Base-by-base conservation (phyloP, 2,113 vertebrate genomes). In the Ceratotherium simum region DNA sequence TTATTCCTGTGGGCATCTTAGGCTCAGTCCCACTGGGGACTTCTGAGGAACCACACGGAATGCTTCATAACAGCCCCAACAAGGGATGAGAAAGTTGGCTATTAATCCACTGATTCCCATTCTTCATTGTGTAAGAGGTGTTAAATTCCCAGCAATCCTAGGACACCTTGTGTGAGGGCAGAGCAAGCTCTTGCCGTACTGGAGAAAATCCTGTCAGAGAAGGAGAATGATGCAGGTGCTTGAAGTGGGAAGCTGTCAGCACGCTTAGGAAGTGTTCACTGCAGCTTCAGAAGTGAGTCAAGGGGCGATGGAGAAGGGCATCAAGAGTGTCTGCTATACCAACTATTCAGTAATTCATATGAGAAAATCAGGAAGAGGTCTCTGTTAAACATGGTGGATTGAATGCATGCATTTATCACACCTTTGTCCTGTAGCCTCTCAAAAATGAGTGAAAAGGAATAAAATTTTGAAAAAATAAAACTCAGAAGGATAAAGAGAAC, bases 401-500 rank as follows among this genome's bases (percentile, higher is more conserved):
- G 46, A 80, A 62, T 16, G 62, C 21, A 10, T 23, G 33, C 16
- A 6, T 36, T 85, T 20, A 10, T 36, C 31, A 51, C 20, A 36
- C 48, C n/a, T 81, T 48, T 33, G 27, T 56, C 42, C 56, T 9
- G n/a, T 67, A 70, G 10, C 29, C 12, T 87, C 72, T 85, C 58
- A 23, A 51, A 46, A 56, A 65, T 54, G 65, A 83, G 20, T 14
- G 70, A 39, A 80, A 78, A 86, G 8, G 33, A 84, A 48, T 91
- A 20, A 89, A 78, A 46, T 20, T 92, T 84, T 60, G 8, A 48
- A 48, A 11, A 48, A 48, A 78, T 62, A 51, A 67, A 94, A 78
- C 4, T 8, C 72, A 13, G 48, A 92, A 90, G 64, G 67, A 89
- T 75, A 25, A 90, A 60, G 54, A 78, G 91, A 96, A 46, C n/a